Percentiles rank a stretch among this genome's conserved stretches.
Conservation (phyloP, 1,140 invertebrate genomes). For the Portunus trituberculatus region DNA sequence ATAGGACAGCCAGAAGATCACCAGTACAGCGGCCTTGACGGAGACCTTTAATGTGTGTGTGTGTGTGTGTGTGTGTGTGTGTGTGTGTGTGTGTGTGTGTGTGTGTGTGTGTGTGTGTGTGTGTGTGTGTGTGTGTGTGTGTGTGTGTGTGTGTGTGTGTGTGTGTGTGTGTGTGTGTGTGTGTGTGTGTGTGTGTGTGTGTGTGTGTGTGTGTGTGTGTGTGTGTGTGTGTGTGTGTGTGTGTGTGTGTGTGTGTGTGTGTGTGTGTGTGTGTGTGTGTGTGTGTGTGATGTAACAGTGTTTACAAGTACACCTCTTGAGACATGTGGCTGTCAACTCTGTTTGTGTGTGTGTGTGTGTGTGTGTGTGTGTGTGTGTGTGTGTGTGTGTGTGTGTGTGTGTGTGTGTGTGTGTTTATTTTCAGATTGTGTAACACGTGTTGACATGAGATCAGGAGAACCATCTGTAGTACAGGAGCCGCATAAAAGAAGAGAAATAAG, state of each 20-base stretch:
- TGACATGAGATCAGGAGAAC: not conserved
- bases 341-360: constrained; percentile 30
- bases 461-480: not conserved
- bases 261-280: not conserved
- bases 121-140: too few species aligned
- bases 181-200: constrained; percentile 23
- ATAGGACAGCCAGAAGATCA: too few species aligned
- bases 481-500: not conserved
- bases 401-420: not conserved
- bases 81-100: too few species aligned
- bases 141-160: not conserved
- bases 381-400: constrained; percentile 20
- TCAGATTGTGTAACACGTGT: too few species aligned
- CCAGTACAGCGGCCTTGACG: too few species aligned
- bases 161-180: not conserved
- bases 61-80: too few species aligned
- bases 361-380: constrained; percentile 20
- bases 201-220: constrained; percentile 36
- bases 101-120: not conserved
- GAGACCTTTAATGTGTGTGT: too few species aligned
- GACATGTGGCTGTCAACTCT: not conserved
- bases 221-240: constrained; percentile 35
- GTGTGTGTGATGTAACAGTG: not conserved
- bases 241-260: constrained; percentile 15
- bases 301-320: too few species aligned